These are phyloP conservation scores for Biston betularia DNA, from an alignment of 2,888 invertebrate genomes.

Conservation along the genomic window DNA sequence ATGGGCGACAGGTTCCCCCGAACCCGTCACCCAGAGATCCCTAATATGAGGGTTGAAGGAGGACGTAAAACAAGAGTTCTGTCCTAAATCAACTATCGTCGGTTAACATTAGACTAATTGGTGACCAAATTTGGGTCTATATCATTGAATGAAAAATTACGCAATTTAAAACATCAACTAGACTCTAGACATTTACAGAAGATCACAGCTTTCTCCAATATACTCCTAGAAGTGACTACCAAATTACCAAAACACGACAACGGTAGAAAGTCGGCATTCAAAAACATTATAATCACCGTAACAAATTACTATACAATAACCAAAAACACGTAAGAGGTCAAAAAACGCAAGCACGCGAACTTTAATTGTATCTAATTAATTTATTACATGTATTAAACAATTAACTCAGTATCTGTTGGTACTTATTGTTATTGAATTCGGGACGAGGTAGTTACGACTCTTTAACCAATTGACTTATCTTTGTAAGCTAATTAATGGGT, in stretches of 20 bases:
- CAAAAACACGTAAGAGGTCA: conserved; percentile 42
- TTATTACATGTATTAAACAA: conserved; percentile 86
- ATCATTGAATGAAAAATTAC: too few species aligned
- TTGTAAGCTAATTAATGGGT: conserved; percentile 78
- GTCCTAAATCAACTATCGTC: too few species aligned
- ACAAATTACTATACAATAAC: conserved; percentile 65
- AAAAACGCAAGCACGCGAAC: conserved; percentile 71
- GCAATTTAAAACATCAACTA: background rate
- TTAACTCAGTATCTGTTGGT: conserved; percentile 76
- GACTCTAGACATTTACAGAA: conserved; percentile 1
- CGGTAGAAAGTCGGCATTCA: conserved; percentile 53
- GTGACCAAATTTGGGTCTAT: too few species aligned
- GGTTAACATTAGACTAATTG: too few species aligned
- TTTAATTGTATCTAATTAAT: conserved; percentile 83
- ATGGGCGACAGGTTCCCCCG: too few species aligned
- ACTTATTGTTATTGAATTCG: conserved; percentile 80
- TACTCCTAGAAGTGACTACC: conserved; percentile 6
- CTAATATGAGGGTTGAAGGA: too few species aligned
- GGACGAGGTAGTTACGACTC: conserved; percentile 62
- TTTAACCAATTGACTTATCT: conserved; percentile 83
- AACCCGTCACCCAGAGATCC: too few species aligned
- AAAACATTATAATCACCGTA: conserved; percentile 61
- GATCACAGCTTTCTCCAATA: conserved; percentile 1
- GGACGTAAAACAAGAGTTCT: too few species aligned
- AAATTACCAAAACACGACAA: conserved; percentile 37